These are phyloP conservation scores for Sesamia inferens DNA, from an alignment of 2,888 invertebrate genomes.

Conservation along the genomic window DNA sequence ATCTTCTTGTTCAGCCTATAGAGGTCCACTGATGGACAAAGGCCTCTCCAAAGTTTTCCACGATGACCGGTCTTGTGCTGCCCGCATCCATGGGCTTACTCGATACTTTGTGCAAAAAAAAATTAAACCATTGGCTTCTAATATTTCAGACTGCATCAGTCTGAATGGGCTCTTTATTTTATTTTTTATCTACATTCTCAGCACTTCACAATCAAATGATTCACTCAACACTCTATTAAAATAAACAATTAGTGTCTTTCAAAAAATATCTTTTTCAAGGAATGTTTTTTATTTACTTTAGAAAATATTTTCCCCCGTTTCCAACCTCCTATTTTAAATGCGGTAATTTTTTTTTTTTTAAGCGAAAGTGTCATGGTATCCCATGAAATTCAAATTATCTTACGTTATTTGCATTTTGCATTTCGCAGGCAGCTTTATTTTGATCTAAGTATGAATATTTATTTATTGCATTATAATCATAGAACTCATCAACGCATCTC, in stretches of 20 bases:
- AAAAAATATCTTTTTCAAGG: not conserved
- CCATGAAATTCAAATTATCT: not conserved
- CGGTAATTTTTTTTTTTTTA: not conserved
- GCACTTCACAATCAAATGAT: constrained; percentile 3
- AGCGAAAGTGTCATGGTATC: not conserved
- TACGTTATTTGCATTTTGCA: not conserved
- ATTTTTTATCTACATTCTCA: constrained; percentile 1
- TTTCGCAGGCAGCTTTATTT: not conserved
- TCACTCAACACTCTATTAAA: not conserved
- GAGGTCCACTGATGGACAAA: too few species aligned
- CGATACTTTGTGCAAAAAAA: not conserved
- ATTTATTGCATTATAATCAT: not conserved
- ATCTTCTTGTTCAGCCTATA: too few species aligned
- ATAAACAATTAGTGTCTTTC: not conserved
- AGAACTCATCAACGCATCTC: too few species aligned
- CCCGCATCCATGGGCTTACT: too few species aligned
- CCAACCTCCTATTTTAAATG: constrained; percentile 4
- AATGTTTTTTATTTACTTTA: constrained; percentile 20
- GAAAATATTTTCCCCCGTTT: not conserved
- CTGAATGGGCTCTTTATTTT: not conserved
- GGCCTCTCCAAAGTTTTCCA: too few species aligned
- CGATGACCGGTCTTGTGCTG: too few species aligned
- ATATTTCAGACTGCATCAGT: not conserved
- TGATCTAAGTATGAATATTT: not conserved
- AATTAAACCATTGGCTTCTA: not conserved